Evolutionary conservation across 2,888 invertebrate genomes (phyloP), one percentile per base, ranked within the genome.

Genomic region (Cantharis nigra): DNA sequence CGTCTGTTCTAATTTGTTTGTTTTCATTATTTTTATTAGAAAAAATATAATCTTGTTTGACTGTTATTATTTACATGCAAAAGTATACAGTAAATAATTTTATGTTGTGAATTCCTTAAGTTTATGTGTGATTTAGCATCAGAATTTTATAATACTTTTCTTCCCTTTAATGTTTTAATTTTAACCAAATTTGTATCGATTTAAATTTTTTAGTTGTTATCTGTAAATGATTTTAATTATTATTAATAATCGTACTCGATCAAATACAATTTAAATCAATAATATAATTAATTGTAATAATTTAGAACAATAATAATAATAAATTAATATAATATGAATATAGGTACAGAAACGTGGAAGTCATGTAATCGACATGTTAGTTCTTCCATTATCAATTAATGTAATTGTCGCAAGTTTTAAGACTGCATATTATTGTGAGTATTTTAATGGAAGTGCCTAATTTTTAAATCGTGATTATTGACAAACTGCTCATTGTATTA

Each of bases 401-500:
- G 30, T 74, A 74, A 75, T 76, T 74, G 71, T 78, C 72, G 76
- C 78, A 69, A 49, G 75, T 78, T 78, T 72, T 76, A 77, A 80
- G 79, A 79, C 80, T 81, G 80, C 78, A 77, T 79, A 77, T 67
- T 23, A 67, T 77, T 79, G 76, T 76, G 73, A 77, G 70, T 78
- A 75, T 75, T 78, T 71, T 76, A 73, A 77, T 79, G 79, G 79
- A 81, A 81, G 79, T 79, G 80, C 80, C 81, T 79, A 77, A 78
- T 78, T 78, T 49, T 74, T 75, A 78, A 71, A 77, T 71, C 76
- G 76, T 80, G 77, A 78, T 77, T 28, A n/a, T 74, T 74, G 75
- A 78, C 71, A 80, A 78, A 78, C 75, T 76, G 79, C 77, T 80
- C 78, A 79, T 77, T 82, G 82, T 80, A 82, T 49, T 73, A 79